Evolutionary conservation across 1,140 invertebrate species (phyloP), one percentile per base, ranked within the genome.

Genomic region (Penaeus chinensis): DNA sequence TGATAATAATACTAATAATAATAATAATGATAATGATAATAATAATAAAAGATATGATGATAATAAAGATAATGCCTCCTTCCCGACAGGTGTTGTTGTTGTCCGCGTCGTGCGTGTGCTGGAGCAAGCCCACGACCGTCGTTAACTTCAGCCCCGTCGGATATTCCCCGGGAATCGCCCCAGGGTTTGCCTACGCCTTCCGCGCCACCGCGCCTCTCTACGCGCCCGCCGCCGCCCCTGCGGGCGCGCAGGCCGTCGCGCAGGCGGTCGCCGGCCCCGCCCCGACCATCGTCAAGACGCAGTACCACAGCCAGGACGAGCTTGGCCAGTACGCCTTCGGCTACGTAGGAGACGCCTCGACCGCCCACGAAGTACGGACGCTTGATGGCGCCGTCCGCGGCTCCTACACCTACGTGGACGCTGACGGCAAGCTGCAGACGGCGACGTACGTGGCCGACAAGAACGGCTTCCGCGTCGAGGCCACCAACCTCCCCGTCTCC

Each of bases 301-400:
- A 89, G 76, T 91, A 89, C 79, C 90, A 90, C 87, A 88, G 86
- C 60, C 90, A 90, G 80, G 90, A 90, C 71, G 77, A 90, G 82
- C 87, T 90, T 18, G 90, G 89, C 8, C 89, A 94, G 90, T 94
- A 94, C 90, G 93, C 93, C 87, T 96, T 95, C 91, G 95, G 95
- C 42, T 96, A 96, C 77, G 85, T 85, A 27, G 90, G 86, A 54
- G 83, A 85, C 63, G 85, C 85, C 22, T 90, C 89, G 0, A 80
- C 87, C 18, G 90, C 91, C 81, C 89, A 86, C 79, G 90, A 90
- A 82, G 83, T 87, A 24, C 82, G 90, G 24, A 90, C 88, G 61
- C 32, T 84, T 63, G 87, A 91, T 62, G 90, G 90, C 27, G 89
- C 82, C 76, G 87, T 90, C 63, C 71, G 77, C 60, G 89, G 90